These are phyloP conservation scores for Drosophila paranaensis DNA, from an alignment of 2,888 invertebrate genomes.

Conservation along the genomic window DNA sequence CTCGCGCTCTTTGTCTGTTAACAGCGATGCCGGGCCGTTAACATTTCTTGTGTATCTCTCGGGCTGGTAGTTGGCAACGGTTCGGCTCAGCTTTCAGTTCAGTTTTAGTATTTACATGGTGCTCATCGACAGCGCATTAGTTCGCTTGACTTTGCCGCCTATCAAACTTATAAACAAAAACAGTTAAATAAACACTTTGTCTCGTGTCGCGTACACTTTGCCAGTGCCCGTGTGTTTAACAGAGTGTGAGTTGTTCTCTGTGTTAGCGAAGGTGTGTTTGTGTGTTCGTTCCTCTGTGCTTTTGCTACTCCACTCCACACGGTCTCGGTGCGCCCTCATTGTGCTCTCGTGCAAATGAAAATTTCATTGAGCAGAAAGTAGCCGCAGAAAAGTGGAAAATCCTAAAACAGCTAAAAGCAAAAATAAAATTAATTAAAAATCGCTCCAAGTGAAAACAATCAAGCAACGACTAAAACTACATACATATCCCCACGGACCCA, in stretches of 20 bases:
- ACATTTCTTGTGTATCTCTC: conserved; percentile 52
- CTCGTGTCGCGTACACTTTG: conserved; percentile 48
- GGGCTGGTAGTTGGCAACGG: conserved; percentile 18
- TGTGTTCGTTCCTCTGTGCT: conserved; percentile 19
- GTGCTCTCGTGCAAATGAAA: conserved; percentile 80
- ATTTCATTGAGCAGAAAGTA: conserved; percentile 80
- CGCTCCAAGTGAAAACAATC: conserved; percentile 57
- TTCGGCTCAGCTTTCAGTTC: conserved; percentile 51
- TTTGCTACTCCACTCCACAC: conserved; percentile 32
- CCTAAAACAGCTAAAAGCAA: conserved; percentile 58
- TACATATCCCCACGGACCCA: conserved; percentile 9
- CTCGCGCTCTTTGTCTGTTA: conserved; percentile 28
- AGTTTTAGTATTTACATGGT: conserved; percentile 69
- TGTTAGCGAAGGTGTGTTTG: conserved; percentile 19
- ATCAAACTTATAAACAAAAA: conserved; percentile 68
- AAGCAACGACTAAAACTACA: conserved; percentile 8
- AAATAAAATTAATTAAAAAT: conserved; percentile 55
- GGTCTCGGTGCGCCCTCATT: conserved; percentile 71
- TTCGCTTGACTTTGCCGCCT: conserved; percentile 38
- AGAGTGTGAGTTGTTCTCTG: conserved; percentile 24
- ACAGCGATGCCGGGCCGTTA: conserved; percentile 30
- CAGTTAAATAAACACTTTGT: conserved; percentile 68
- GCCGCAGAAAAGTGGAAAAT: conserved; percentile 77
- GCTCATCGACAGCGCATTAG: conserved; percentile 62
- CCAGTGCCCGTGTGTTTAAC: conserved; percentile 15